Evolutionary conservation across 2,113 vertebrate species (phyloP), one percentile per base, ranked within the genome.

Genomic region (Rana temporaria): DNA sequence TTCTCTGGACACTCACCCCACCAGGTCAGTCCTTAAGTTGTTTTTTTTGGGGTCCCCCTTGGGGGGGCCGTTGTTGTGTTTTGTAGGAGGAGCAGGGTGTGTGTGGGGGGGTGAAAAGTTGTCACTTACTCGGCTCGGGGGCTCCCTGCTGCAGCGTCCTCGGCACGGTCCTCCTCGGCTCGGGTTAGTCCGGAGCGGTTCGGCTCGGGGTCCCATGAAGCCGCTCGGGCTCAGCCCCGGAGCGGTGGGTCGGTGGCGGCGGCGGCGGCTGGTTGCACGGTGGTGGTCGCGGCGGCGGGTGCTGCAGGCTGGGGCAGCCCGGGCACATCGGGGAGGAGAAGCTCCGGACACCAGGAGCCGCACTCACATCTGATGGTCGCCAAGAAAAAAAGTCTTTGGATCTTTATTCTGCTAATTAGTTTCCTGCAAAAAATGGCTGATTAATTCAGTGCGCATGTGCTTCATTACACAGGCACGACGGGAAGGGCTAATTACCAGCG

Each of bases 401-500:
- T 97, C 97, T 98, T 98, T 97, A 97, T 98, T 98, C 96, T 97
- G 96, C 96, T 98, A 98, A 97, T 98, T 98, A 98, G 96, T 98
- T 98, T 98, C 97, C 96, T 97, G 96, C 96, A 96, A 96, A 97
- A 97, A 97, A 98, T 97, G 97, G 97, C 96, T 98, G 97, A 98
- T 98, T 98, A 98, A 97, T 97, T 97, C 96, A 98, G 97, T 98
- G 97, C 97, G 97, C 97, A 97, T 98, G 97, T 98, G 97, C 97
- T 97, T 98, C 96, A 98, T 98, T 98, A 98, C 97, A 96, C 96
- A 98, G 97, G 97, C 97, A 98, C 97, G 97, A 96, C 96, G 97
- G 96, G 97, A 98, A 98, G 97, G 97, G 96, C 96, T 98, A 98
- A 98, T 98, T 98, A 98, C 95, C 96, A 97, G 95, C 96, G 97